Conservation (phyloP, 2,113 vertebrate genomes). For the Oxyruncus cristatus region DNA sequence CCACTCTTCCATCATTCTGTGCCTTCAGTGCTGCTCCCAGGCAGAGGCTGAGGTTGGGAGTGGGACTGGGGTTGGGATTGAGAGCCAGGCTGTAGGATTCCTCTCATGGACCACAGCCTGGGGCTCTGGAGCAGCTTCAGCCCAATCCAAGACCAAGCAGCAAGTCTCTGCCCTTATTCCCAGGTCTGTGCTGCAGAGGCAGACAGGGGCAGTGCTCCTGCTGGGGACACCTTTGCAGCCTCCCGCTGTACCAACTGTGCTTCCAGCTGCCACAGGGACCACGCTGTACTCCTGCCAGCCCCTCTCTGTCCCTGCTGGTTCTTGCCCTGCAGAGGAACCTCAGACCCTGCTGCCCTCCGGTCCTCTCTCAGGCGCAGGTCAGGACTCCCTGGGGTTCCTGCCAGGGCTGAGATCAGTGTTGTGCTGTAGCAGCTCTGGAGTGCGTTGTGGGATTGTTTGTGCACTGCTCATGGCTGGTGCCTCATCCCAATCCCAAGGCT, state of each 20-base stretch:
- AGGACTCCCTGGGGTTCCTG: background rate
- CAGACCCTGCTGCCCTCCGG: rapidly evolving
- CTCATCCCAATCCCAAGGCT: background rate
- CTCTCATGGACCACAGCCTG: background rate
- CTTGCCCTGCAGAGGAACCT: background rate
- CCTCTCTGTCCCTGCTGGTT: background rate
- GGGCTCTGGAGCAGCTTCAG: background rate
- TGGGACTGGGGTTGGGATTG: background rate
- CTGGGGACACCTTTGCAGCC: background rate
- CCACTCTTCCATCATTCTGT: background rate
- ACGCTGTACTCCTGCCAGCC: background rate
- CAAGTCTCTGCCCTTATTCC: background rate
- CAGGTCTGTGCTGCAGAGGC: background rate
- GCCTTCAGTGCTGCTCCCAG: background rate
- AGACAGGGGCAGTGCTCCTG: background rate
- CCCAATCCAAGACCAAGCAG: background rate
- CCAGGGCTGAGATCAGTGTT: background rate
- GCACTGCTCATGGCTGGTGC: background rate
- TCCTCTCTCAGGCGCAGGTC: background rate
- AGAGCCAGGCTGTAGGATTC: background rate
- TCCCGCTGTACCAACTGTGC: background rate
- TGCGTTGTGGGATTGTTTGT: background rate
- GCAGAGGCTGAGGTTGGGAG: background rate
- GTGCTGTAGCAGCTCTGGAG: background rate
- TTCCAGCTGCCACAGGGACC: background rate